These are phyloP conservation scores for Cantharis nigra DNA, from an alignment of 2,888 invertebrate genomes.

Conservation along the genomic window DNA sequence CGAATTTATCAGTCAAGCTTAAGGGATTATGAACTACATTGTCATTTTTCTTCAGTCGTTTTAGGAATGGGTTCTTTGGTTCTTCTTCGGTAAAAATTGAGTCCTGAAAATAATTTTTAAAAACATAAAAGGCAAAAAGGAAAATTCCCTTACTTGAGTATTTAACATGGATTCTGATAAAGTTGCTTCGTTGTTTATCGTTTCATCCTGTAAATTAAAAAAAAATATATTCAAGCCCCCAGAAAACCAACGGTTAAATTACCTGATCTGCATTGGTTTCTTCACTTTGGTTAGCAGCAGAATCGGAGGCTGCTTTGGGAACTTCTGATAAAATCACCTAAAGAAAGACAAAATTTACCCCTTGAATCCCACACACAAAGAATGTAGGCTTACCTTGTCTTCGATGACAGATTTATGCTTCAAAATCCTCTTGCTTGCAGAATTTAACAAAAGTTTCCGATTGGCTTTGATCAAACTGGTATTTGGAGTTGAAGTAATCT, in stretches of 20 bases:
- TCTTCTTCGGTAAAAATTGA: background rate
- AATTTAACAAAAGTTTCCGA: conserved; percentile 33
- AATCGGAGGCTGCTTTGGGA: background rate
- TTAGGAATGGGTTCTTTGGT: conserved; percentile 57
- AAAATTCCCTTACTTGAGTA: conserved; percentile 16
- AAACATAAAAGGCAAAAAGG: background rate
- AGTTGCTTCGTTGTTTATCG: conserved; percentile 3
- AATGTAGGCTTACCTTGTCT: background rate
- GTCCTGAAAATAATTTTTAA: background rate
- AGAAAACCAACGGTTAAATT: background rate
- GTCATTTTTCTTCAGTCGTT: conserved; percentile 49
- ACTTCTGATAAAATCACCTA: background rate
- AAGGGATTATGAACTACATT: conserved; percentile 42
- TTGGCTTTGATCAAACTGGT: conserved; percentile 30
- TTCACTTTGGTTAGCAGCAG: background rate
- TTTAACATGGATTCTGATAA: conserved; percentile 18
- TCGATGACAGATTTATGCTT: conserved; percentile 14
- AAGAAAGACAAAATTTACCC: background rate
- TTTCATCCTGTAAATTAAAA: background rate
- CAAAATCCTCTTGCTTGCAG: conserved; percentile 23
- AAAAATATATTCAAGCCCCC: background rate
- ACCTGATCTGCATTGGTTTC: background rate
- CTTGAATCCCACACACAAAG: background rate
- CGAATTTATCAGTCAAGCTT: conserved; percentile 49
- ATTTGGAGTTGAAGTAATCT: background rate